phyloP scores from a whole-genome alignment of 2,797 vertebrate species.

The Petrocephalus sullivani region DNA sequence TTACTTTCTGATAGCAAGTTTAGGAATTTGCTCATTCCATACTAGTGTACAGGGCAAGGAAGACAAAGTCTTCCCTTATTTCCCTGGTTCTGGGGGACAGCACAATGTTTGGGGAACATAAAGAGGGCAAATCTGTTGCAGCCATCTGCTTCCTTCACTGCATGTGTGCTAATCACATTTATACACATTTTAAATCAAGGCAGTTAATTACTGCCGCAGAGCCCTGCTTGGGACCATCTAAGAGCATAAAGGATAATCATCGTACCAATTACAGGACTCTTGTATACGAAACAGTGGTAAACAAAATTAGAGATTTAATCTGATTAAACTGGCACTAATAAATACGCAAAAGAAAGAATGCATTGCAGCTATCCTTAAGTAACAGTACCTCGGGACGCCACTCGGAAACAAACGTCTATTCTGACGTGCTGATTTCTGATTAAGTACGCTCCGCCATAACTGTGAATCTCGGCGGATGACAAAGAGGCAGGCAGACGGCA shows the following conservation, averaged over 20 bases:
- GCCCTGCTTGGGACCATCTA: conserved; percentile 11
- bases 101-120: conserved; percentile 10
- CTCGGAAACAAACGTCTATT: neutral
- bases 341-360: neutral
- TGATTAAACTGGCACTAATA: conserved; percentile 42
- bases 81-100: neutral
- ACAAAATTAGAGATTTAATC: conserved; percentile 46
- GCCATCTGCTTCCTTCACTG: conserved; percentile 25
- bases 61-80: neutral
- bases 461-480: neutral
- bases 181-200: conserved; percentile 23
- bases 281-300: conserved; percentile 38
- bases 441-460: neutral
- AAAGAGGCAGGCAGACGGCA: neutral
- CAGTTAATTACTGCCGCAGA: conserved; percentile 16
- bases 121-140: conserved; percentile 25
- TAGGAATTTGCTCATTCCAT: neutral
- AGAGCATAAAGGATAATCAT: conserved; percentile 35
- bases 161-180: conserved; percentile 18
- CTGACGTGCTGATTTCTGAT: neutral
- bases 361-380: neutral
- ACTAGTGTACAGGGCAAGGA: neutral
- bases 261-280: conserved; percentile 38
- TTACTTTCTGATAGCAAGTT: neutral
- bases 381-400: neutral